Base-by-base conservation (phyloP, 2,888 invertebrate genomes). In the Caenorhabditis sp. region DNA sequence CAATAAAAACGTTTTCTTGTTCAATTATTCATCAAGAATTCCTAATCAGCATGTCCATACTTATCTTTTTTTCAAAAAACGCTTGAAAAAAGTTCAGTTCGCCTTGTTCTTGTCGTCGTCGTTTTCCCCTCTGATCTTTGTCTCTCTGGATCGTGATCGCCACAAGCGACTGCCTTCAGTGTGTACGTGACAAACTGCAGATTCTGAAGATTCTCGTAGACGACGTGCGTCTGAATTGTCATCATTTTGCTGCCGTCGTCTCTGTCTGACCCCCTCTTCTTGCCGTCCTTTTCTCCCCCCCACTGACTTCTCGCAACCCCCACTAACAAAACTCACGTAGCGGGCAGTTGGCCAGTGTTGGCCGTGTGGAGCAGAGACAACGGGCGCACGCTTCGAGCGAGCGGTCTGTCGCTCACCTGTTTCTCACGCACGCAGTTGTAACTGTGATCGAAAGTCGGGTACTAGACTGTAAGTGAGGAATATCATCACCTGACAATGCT, bases 361-460 rank as follows among this genome's bases (percentile, higher is more conserved):
- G 15, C 35, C 20, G 41, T 43, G 65, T 73, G 65, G 63, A 27
- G 59, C 52, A 50, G 65, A 17, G 73, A 53, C 27, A 58, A 43
- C 11, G 17, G 50, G 35, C 39, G 52, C 22, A 15, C 30, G 8
- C 15, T 6, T n/a, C 8, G 39, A 26, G 46, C 43, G 24, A 35
- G 5, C 11, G 37, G 22, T 26, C 53, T 30, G 55, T 15, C 58
- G 68, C 43, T 78, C 78, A 58, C 63, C n/a, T n/a, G n/a, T 39
- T 53, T 46, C 56, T 30, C 50, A 6, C 45, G 9, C 35, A 13
- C 22, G n/a, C 35, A 17, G 13, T 58, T n/a, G 77, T 78, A 65
- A 79, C 79, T 32, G 61, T 79, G 79, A 79, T 76, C 58, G 76
- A 76, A 59, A 80, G 74, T 65, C 79, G 61, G 77, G 79, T 77